phyloP scores from a whole-genome alignment of 2,797 vertebrate species.

The Chelidonichthys spinosus region DNA sequence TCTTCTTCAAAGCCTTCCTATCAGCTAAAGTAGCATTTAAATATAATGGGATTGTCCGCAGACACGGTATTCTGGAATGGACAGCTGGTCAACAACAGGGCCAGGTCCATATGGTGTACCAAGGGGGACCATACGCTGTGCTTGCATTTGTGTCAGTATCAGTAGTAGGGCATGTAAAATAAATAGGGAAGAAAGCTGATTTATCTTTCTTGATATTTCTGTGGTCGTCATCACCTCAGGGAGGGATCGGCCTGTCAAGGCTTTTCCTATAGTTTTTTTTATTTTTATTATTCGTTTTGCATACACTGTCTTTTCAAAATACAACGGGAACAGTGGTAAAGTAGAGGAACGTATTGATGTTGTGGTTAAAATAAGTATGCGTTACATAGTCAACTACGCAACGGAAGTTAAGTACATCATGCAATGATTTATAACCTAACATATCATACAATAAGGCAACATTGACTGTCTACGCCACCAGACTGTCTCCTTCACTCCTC shows the following conservation, averaged over 20 bases:
- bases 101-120: background rate
- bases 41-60: constrained; percentile 19
- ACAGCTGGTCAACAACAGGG: constrained; percentile 33
- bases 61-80: constrained; percentile 19
- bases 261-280: background rate
- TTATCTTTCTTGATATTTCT: background rate
- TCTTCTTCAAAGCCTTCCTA: constrained; percentile 42
- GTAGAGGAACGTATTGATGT: no score
- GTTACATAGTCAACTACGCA: no score
- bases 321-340: no score
- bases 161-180: background rate
- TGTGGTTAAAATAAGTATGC: no score
- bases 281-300: background rate
- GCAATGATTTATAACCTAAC: no score
- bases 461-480: no score
- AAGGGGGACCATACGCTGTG: constrained; percentile 1
- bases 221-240: background rate
- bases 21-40: constrained; percentile 33
- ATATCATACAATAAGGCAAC: no score
- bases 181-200: background rate
- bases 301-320: no score
- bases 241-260: background rate
- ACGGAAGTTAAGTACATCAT: no score
- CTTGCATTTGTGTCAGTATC: background rate
- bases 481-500: no score